Conservation (phyloP, 2,113 vertebrate genomes). For the Paedocypris sp. region DNA sequence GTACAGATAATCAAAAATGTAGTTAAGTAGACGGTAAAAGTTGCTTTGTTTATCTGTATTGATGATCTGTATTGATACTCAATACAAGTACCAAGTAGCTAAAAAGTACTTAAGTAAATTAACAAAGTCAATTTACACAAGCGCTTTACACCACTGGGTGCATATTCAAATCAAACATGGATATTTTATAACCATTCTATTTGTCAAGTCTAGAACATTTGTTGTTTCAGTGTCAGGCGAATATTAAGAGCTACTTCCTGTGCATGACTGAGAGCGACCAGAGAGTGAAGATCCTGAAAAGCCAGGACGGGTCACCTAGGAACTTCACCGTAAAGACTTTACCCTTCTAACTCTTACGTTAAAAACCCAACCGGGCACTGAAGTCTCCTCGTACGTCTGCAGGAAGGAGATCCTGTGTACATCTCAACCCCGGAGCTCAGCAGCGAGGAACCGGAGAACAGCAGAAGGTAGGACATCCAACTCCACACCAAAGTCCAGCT, state of each 20-base stretch:
- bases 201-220: too few species aligned
- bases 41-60: too few species aligned
- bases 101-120: too few species aligned
- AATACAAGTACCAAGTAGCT: too few species aligned
- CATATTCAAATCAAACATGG: too few species aligned
- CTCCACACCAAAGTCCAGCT: not conserved
- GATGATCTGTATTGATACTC: too few species aligned
- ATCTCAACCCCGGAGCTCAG: constrained; percentile 49
- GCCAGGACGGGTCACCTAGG: constrained; percentile 47
- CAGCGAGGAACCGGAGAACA: constrained; percentile 50
- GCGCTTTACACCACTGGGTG: too few species aligned
- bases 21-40: too few species aligned
- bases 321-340: constrained; percentile 53
- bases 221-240: constrained; percentile 62
- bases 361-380: not conserved
- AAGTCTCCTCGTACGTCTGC: too few species aligned
- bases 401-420: constrained; percentile 62
- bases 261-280: constrained; percentile 66
- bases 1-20: too few species aligned
- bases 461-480: constrained; percentile 45
- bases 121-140: too few species aligned
- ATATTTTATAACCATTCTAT: too few species aligned
- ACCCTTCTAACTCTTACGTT: not conserved
- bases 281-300: constrained; percentile 60
- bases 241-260: constrained; percentile 63